Evolutionary conservation across 2,888 invertebrate genomes (phyloP), one percentile per base, ranked within the genome.

Genomic region (Mayetiola destructor): DNA sequence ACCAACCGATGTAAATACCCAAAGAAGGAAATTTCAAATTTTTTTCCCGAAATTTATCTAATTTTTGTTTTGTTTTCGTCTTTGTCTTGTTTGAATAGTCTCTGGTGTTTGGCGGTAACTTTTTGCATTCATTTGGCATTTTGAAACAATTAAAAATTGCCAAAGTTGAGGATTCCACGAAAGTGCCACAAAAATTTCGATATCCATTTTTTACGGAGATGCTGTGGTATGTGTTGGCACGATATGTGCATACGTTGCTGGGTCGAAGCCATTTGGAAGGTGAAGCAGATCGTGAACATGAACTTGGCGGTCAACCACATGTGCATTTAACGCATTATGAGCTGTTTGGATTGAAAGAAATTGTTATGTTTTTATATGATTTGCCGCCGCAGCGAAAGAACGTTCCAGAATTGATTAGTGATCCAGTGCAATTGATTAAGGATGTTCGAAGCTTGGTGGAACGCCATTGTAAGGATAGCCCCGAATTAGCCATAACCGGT

Each of bases 141-240:
- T 90, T 92, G 61, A 94, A 93, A 68, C 99, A 99, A 67, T 75
- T 99, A 55, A 85, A 90, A 71, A 91, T 94, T n/a, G 91, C 91
- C 1, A 89, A 90, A 70, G 90, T 95, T 3, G 97, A 99, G 74
- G 94, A 94, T 68, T 81, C 83, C 42, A 95, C 95, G 14, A 91
- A 93, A 78, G 95, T 97, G 37, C 94, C 95, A 0, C 88, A 90
- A 65, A 95, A 96, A 76, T 97, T 95, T 75, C 85, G 97, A 0
- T 97, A 96, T 71, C 97, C 97, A 1, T 96, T 95, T 75, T 97
- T 93, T 74, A 92, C 91, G 14, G 96, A 97, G 75, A 94, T 97
- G 86, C 75, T 94, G 59, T 97, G 97, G 95, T 97, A 96, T 74
- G 93, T 95, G 39, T 74, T 96, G 63, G 94, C 93, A 65, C 81